A percentile compares a stretch with the other conserved stretches of the same genome.
phyloP scores from a whole-genome alignment of 1,140 invertebrate species.

The Heliconius hewitsoni region DNA sequence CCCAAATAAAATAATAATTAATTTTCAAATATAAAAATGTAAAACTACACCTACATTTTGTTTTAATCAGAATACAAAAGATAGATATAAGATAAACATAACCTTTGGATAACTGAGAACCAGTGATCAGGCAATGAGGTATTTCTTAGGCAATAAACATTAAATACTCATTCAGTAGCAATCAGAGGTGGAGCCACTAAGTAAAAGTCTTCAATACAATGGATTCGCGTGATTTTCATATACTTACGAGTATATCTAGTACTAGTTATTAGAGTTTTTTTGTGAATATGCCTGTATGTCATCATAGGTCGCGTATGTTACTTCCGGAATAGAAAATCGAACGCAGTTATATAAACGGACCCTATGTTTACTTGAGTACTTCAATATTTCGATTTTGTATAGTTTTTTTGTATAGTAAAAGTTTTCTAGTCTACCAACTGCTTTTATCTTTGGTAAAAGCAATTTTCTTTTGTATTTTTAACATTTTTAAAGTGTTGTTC shows the following conservation, averaged over 20 bases:
- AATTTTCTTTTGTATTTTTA: too few relatives aligned
- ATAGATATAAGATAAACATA: neutral
- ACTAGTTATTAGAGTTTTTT: neutral
- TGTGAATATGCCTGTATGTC: neutral
- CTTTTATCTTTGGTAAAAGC: too few relatives aligned
- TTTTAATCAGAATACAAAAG: too few relatives aligned
- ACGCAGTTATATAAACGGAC: neutral
- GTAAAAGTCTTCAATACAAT: neutral
- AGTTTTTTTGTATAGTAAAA: too few relatives aligned
- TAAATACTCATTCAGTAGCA: neutral
- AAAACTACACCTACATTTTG: too few relatives aligned
- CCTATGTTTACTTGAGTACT: too few relatives aligned
- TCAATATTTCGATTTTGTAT: too few relatives aligned
- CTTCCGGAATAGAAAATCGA: neutral
- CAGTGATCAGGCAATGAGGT: neutral
- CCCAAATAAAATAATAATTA: too few relatives aligned
- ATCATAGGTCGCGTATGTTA: neutral
- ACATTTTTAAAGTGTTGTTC: too few relatives aligned
- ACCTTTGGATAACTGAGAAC: neutral
- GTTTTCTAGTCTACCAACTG: too few relatives aligned
- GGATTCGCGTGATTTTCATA: neutral
- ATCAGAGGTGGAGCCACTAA: neutral
- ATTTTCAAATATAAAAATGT: too few relatives aligned
- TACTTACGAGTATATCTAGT: neutral
- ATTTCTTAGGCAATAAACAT: neutral